Percentiles rank a stretch among this genome's conserved stretches.
Evolutionary conservation across 2,113 vertebrate genomes (phyloP).

Genomic region (Gracilinanus agilis): DNA sequence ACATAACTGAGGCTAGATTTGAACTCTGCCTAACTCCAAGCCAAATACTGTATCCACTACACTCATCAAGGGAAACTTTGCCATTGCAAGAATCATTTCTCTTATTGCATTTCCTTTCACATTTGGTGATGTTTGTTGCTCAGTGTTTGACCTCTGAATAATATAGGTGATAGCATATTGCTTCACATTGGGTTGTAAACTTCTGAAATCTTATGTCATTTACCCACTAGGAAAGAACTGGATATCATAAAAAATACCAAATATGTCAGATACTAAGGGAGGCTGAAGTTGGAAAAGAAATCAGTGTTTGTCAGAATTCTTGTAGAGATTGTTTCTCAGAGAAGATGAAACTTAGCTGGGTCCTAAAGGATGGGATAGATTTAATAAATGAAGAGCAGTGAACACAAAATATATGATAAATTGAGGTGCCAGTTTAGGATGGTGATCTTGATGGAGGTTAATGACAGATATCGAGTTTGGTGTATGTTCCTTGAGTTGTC

Average conservation of each 20-base stretch:
- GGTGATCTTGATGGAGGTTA: background rate
- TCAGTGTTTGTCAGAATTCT: background rate
- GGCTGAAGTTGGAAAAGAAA: background rate
- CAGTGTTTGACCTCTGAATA: background rate
- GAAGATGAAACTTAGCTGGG: background rate
- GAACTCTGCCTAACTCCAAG: background rate
- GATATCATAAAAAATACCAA: background rate
- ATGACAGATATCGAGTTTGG: background rate
- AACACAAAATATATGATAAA: background rate
- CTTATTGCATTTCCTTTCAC: background rate
- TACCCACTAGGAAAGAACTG: background rate
- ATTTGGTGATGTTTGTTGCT: background rate
- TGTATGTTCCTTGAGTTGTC: background rate
- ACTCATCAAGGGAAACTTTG: background rate
- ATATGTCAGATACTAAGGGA: background rate
- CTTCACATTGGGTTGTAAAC: background rate
- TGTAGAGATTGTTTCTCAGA: background rate
- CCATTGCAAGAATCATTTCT: background rate
- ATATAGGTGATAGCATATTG: background rate
- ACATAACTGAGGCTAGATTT: background rate
- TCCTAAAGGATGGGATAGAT: background rate
- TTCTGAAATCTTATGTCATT: background rate
- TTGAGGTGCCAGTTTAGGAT: background rate
- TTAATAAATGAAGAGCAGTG: background rate
- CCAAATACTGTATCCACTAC: background rate